A percentile compares a stretch with the other conserved stretches of the same genome.
phyloP scores from a whole-genome alignment of 2,797 vertebrate genomes.

The Sebastes minor region DNA sequence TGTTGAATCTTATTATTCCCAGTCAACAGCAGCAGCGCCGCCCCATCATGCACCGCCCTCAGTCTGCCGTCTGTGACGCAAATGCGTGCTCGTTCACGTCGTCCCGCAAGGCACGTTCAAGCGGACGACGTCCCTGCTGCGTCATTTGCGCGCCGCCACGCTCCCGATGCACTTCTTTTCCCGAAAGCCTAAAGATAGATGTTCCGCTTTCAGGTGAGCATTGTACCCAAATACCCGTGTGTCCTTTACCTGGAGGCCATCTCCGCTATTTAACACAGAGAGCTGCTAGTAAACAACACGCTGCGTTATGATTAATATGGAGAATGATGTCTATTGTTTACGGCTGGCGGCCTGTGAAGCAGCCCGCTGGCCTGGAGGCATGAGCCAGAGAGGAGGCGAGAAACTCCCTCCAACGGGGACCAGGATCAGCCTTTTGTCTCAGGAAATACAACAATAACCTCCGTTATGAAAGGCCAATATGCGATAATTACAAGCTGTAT shows the following conservation, averaged over 20 bases:
- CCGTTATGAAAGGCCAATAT: background rate
- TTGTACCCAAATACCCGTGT: rapidly evolving
- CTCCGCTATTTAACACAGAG: rapidly evolving
- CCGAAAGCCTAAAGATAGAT: constrained; percentile 74
- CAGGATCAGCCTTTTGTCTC: background rate
- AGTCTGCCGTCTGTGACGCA: no score
- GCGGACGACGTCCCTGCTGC: constrained; percentile 57
- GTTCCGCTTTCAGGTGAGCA: constrained; percentile 86
- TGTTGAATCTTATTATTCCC: no score
- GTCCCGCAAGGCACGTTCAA: constrained; percentile 29
- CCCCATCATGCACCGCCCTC: no score
- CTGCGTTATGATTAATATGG: background rate
- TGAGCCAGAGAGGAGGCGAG: background rate
- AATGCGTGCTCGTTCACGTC: constrained; percentile 63
- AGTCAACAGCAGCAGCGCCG: no score
- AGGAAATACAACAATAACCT: rapidly evolving
- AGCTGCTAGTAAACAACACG: rapidly evolving
- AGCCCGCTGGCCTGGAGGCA: constrained; percentile 48
- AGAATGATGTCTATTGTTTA: constrained; percentile 65
- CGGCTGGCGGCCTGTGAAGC: constrained; percentile 71
- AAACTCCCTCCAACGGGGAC: background rate
- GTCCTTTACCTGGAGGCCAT: rapidly evolving
- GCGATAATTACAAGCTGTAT: rapidly evolving
- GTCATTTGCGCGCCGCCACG: constrained; percentile 78
- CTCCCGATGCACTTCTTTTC: constrained; percentile 66